These are phyloP conservation scores for Probosciger aterrimus DNA, from an alignment of 2,113 vertebrate species.

Conservation along the genomic window DNA sequence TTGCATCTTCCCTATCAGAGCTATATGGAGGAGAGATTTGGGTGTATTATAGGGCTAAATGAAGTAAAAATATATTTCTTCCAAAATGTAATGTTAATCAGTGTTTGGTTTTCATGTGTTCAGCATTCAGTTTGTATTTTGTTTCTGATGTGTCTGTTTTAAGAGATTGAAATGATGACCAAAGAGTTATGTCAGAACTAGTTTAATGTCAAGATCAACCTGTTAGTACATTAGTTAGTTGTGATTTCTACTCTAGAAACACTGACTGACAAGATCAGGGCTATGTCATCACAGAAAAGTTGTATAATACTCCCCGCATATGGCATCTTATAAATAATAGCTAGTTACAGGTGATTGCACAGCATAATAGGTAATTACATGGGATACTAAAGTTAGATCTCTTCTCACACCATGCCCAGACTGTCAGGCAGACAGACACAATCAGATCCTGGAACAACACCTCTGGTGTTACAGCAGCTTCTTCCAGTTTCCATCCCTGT, in stretches of 20 bases:
- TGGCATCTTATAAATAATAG: background rate
- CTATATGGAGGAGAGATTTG: background rate
- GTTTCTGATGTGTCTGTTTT: background rate
- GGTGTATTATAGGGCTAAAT: background rate
- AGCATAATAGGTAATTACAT: background rate
- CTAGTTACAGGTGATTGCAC: background rate
- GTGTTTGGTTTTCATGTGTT: background rate
- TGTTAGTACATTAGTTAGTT: background rate
- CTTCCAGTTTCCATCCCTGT: background rate
- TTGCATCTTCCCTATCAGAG: background rate
- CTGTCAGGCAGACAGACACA: background rate
- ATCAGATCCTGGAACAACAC: rapidly evolving
- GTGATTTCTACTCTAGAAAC: background rate
- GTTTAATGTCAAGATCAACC: rapidly evolving
- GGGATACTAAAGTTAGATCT: background rate
- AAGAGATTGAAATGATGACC: background rate
- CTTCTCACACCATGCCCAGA: background rate
- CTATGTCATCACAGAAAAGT: background rate
- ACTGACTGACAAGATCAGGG: background rate
- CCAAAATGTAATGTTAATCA: background rate
- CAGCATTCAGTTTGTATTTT: background rate
- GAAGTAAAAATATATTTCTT: background rate
- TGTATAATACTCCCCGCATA: background rate
- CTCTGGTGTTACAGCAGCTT: background rate
- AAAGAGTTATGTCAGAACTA: background rate